Conservation (phyloP, 2,888 invertebrate genomes). For the Agrotis exclamationis region DNA sequence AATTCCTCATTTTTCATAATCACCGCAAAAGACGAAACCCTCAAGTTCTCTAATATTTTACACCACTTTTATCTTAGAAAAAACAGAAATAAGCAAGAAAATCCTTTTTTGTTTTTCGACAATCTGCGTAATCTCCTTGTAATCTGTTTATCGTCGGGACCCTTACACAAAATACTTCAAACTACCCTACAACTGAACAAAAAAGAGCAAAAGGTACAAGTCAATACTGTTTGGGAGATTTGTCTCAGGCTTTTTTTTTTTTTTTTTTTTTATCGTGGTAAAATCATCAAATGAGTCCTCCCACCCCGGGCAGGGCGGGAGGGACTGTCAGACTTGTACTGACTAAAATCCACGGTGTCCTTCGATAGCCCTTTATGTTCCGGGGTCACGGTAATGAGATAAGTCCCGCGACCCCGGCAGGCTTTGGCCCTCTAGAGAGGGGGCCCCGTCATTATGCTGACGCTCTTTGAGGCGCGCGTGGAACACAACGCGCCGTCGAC, state of each 20-base stretch:
- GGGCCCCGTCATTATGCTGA: no score
- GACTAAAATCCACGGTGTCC: no score
- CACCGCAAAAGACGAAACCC: neutral
- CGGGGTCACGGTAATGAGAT: no score
- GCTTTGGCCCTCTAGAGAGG: no score
- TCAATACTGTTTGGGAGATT: neutral
- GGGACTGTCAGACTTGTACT: no score
- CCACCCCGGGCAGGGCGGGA: no score
- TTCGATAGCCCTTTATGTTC: no score
- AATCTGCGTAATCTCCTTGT: constrained; percentile 35
- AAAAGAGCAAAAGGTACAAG: neutral
- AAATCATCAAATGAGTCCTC: no score
- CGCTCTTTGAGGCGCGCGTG: no score
- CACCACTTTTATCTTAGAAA: neutral
- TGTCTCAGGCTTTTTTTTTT: neutral
- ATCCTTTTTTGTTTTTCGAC: neutral
- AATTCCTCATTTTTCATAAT: neutral
- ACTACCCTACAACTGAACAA: constrained; percentile 1
- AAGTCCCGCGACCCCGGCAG: no score
- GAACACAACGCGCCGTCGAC: no score
- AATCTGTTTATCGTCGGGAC: constrained; percentile 44
- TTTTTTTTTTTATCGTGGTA: no score
- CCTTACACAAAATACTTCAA: constrained; percentile 11
- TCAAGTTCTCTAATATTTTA: neutral
- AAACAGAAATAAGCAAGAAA: neutral